Percentiles rank a stretch among this genome's conserved stretches.
These are phyloP conservation scores for Ptyas mucosa DNA, from an alignment of 2,113 vertebrate species.

Conservation along the genomic window DNA sequence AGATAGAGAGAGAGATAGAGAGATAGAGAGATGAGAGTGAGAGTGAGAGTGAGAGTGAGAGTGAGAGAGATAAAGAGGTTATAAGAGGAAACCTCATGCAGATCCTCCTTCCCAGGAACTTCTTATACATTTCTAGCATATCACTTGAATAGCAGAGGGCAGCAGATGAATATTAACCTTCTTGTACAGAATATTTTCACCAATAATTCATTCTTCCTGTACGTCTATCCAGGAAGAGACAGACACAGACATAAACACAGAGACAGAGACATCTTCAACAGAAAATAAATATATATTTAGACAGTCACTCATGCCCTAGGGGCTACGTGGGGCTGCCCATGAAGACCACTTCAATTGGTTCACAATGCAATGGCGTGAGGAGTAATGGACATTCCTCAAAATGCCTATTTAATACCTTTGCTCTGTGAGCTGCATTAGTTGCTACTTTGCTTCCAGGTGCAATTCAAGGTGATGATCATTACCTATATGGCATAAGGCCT, in stretches of 20 bases:
- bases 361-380: neutral
- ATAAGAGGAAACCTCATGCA: neutral
- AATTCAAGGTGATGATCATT: neutral
- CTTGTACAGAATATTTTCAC: neutral
- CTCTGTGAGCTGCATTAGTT: neutral
- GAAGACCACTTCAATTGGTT: neutral
- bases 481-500: neutral
- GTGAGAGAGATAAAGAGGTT: neutral
- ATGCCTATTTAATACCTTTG: neutral
- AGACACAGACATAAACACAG: neutral
- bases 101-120: fast-evolving
- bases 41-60: fast-evolving
- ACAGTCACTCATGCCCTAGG: neutral
- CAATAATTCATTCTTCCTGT: neutral
- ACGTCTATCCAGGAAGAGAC: neutral
- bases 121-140: fast-evolving
- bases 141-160: fast-evolving
- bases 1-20: no score
- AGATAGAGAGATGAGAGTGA: no score
- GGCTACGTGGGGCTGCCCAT: neutral
- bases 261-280: neutral
- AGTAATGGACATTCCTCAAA: neutral
- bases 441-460: neutral
- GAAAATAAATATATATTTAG: neutral
- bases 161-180: neutral